Percentiles rank a stretch among this genome's conserved stretches.
Evolutionary conservation across 2,888 invertebrate species (phyloP).

Genomic region (Cosmopolites sordidus): DNA sequence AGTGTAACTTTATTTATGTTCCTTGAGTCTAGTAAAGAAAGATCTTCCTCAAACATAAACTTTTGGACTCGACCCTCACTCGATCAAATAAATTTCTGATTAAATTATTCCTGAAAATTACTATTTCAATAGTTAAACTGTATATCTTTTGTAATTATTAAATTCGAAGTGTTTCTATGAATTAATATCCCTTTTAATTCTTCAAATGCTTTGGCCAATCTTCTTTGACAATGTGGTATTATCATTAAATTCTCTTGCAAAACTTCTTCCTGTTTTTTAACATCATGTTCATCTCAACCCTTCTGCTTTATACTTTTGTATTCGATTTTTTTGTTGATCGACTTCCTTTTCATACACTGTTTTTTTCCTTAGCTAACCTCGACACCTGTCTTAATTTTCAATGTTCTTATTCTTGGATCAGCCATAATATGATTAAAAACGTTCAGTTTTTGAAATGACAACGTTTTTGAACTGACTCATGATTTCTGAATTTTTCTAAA

Average conservation of each 20-base stretch:
- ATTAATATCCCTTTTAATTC: conserved; percentile 70
- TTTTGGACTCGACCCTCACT: too few species aligned
- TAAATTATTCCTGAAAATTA: too few species aligned
- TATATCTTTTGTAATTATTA: too few species aligned
- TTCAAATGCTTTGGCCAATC: conserved; percentile 69
- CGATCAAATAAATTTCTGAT: too few species aligned
- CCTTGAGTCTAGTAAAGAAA: too few species aligned
- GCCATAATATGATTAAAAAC: conserved; percentile 59
- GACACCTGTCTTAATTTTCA: conserved; percentile 91
- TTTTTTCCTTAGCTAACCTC: conserved; percentile 85
- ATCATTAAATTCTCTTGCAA: conserved; percentile 86
- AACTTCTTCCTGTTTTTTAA: conserved; percentile 83
- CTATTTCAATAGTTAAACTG: too few species aligned
- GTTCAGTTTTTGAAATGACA: too few species aligned
- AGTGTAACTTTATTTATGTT: too few species aligned
- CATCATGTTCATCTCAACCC: conserved; percentile 74
- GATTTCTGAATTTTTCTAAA: too few species aligned
- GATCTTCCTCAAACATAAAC: too few species aligned
- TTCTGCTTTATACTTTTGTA: conserved; percentile 73
- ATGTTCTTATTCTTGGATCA: conserved; percentile 78
- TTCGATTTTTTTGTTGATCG: conserved; percentile 62
- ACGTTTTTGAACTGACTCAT: too few species aligned
- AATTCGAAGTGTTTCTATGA: too few species aligned
- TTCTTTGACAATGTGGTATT: conserved; percentile 84
- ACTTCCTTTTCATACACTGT: conserved; percentile 82